A percentile compares a stretch with the other conserved stretches of the same genome.
Conservation (phyloP, 2,113 vertebrate species). For the Engystomops pustulosus region DNA sequence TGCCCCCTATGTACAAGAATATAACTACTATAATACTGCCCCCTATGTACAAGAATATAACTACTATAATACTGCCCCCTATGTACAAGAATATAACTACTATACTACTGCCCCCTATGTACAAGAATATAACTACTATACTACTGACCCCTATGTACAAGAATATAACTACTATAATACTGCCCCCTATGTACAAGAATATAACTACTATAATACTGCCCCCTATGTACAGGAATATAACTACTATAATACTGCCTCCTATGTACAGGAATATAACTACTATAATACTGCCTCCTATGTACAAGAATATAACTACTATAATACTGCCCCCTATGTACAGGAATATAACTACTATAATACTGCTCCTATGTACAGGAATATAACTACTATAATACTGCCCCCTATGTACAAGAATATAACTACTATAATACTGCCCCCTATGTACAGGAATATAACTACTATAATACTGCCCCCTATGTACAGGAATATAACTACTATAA, state of each 20-base stretch:
- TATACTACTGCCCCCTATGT: not conserved
- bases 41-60: constrained; percentile 1
- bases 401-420: not conserved
- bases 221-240: not conserved
- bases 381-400: not conserved
- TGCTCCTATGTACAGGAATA: too few relatives aligned
- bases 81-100: constrained; percentile 10
- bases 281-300: not conserved
- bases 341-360: not conserved
- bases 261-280: not conserved
- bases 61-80: constrained; percentile 5
- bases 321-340: not conserved
- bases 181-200: constrained; percentile 1
- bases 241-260: not conserved
- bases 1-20: not conserved
- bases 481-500: too few relatives aligned
- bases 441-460: not conserved
- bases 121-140: not conserved
- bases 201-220: not conserved
- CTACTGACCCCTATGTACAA: not conserved
- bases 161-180: not conserved
- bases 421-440: not conserved
- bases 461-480: not conserved
- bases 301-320: not conserved
- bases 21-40: not conserved